Percentiles rank a stretch among this genome's conserved stretches.
These are phyloP conservation scores for Didymodactylos carnosus DNA, from an alignment of 2,888 invertebrate genomes.

Conservation along the genomic window DNA sequence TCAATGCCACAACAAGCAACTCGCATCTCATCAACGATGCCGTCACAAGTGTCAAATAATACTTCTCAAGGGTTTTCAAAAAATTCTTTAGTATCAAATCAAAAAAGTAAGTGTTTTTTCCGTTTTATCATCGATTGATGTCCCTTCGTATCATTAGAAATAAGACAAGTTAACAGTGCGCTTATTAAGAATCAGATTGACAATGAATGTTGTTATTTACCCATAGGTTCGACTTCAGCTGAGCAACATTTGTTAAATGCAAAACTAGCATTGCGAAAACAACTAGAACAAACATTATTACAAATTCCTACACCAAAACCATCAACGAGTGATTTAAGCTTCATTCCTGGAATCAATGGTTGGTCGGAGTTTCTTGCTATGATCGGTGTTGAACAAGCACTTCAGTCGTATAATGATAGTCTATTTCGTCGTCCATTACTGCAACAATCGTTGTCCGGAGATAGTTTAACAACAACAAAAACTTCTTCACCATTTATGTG, in stretches of 20 bases:
- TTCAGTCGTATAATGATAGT: neutral
- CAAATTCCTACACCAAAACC: neutral
- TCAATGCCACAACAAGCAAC: neutral
- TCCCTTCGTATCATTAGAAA: no score
- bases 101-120: no score
- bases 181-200: no score
- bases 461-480: no score
- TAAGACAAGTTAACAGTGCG: no score
- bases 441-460: neutral
- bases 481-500: constrained; percentile 66
- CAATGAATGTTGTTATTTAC: no score
- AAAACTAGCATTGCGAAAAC: neutral
- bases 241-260: neutral
- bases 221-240: no score
- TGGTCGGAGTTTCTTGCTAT: neutral
- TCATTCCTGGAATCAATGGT: neutral
- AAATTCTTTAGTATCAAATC: no score
- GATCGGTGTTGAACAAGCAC: neutral
- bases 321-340: neutral
- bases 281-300: neutral
- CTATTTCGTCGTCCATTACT: neutral
- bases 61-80: neutral
- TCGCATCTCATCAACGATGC: neutral
- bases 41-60: neutral
- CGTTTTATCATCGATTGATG: no score